Conservation (phyloP, 2,888 invertebrate genomes). For the Cheilosia vulpina region DNA sequence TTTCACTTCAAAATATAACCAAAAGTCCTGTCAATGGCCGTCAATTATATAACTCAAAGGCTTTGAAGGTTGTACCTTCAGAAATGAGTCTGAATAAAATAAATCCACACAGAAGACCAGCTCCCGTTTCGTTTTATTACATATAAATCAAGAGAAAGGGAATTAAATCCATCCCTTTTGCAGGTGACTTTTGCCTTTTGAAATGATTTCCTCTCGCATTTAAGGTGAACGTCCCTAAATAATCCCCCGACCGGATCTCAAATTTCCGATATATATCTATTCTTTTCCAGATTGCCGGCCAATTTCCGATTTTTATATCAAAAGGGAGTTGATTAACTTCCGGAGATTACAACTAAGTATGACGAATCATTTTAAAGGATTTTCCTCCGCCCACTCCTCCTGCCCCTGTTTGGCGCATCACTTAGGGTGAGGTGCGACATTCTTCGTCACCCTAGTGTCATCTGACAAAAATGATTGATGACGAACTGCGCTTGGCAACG, state of each 20-base stretch:
- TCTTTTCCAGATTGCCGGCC: slow-evolving; percentile 18
- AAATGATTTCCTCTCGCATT: neutral
- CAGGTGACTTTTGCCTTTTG: slow-evolving; percentile 35
- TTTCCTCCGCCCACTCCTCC: neutral
- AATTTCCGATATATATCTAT: slow-evolving; percentile 57
- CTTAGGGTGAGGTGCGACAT: neutral
- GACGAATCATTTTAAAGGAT: slow-evolving; percentile 70
- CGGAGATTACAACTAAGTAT: slow-evolving; percentile 70
- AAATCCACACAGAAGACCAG: neutral
- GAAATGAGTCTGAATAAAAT: no score
- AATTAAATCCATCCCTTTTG: slow-evolving; percentile 3
- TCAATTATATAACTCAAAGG: no score
- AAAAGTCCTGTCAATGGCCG: no score
- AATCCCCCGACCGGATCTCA: slow-evolving; percentile 57
- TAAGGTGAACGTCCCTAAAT: slow-evolving; percentile 32
- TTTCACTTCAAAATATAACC: no score
- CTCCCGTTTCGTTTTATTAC: neutral
- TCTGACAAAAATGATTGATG: slow-evolving; percentile 68
- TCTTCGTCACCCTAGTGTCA: slow-evolving; percentile 45
- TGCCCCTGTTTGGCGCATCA: no score
- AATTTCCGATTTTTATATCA: slow-evolving; percentile 64
- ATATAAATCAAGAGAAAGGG: slow-evolving; percentile 31
- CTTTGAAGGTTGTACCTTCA: no score
- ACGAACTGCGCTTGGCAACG: neutral
- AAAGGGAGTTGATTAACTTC: slow-evolving; percentile 71